Base-by-base conservation (phyloP, 2,797 vertebrate genomes). In the Cheirogaleus major region DNA sequence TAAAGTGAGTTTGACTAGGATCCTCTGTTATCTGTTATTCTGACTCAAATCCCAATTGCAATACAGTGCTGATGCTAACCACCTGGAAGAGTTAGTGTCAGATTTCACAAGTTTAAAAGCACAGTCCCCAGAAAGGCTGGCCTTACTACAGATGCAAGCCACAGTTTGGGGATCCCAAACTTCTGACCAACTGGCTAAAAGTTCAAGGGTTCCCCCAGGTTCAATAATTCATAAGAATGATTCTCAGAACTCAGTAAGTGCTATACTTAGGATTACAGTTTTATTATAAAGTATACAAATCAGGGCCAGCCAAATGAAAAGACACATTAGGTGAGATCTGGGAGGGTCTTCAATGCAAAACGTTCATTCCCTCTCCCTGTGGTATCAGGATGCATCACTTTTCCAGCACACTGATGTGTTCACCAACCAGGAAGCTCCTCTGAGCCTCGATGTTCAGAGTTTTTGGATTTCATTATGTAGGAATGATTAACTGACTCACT, bases 1-100 rank as follows among this genome's bases (percentile, higher is more conserved):
- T 43, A 59, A 90, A 92, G 32, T 83, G 32, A 83, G 7, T 83
- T 93, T 95, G 38, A 84, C 27, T 94, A 52, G 52, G 23, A 89
- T 55, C 70, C 50, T 91, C 14, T 95, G 32, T 83, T 70, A 89
- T 17, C 67, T 93, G 48, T 92, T 80, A 81, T 25, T 73, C 59
- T 89, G 50, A 92, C 43, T 70, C 7, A 45, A 38, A 59, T 22
- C 32, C 22, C 32, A 85, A 17, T 5, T 63, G 22, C 45, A 76
- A 69, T 75, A 48, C 8, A 76, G 30, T 25, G 85, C 65, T 78
- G 32, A 90, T 65, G 27, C 75, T 81, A 82, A 87, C 75, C 14
- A 76, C 41, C 13, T 69, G 18, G 9, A 50, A 13, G 4, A 52
- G 50, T 67, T 75, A 73, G 65, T 55, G 11, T 48, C 25, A 55